Percentiles rank a stretch among this genome's conserved stretches.
phyloP scores from a whole-genome alignment of 2,888 invertebrate genomes.

The Laothoe populi region DNA sequence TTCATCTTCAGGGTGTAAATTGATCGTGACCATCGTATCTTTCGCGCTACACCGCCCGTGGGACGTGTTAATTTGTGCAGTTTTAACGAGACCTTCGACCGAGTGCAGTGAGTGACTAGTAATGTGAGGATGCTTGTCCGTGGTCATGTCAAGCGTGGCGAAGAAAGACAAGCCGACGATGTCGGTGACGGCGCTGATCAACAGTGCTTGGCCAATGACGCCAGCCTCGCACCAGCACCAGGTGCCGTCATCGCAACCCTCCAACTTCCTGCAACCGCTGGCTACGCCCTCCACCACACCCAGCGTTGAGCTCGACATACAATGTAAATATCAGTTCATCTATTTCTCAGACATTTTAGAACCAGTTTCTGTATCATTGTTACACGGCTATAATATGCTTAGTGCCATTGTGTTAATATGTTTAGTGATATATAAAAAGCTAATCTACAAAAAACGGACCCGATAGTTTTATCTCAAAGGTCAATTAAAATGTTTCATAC shows the following conservation, averaged over 20 bases:
- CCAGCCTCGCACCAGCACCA: conserved; percentile 65
- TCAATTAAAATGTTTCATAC: background rate
- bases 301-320: conserved; percentile 75
- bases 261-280: conserved; percentile 60
- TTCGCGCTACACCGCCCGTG: conserved; percentile 44
- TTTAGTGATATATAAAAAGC: background rate
- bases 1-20: conserved; percentile 51
- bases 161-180: conserved; percentile 95
- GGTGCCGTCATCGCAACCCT: conserved; percentile 57
- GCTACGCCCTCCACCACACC: conserved; percentile 63
- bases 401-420: background rate
- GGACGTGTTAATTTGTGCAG: conserved; percentile 54
- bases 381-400: conserved; percentile 4
- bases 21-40: conserved; percentile 51
- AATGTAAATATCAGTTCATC: conserved; percentile 67
- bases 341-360: background rate
- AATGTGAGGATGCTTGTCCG: conserved; percentile 80
- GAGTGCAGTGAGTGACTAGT: conserved; percentile 69
- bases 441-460: background rate
- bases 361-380: conserved; percentile 4
- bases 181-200: conserved; percentile 93
- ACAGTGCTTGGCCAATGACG: conserved; percentile 86
- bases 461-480: background rate
- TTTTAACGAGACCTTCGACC: conserved; percentile 44
- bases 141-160: conserved; percentile 87